phyloP scores from a whole-genome alignment of 1,140 invertebrate genomes.

The Diuraphis noxia region DNA sequence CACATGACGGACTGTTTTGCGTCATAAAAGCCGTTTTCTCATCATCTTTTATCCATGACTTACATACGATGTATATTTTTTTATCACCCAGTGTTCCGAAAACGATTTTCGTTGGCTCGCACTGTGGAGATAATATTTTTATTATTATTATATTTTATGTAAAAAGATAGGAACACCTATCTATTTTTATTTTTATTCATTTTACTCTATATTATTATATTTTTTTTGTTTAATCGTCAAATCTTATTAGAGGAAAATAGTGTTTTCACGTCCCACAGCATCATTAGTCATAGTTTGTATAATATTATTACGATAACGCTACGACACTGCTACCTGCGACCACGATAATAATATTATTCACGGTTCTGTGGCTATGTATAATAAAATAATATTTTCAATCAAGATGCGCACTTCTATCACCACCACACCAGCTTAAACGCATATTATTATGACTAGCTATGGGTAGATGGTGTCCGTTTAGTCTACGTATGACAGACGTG shows the following conservation, averaged over 20 bases:
- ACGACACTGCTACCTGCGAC: not conserved
- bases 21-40: not conserved
- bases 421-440: not conserved
- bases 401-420: not conserved
- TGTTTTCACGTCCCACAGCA: not conserved
- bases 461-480: not conserved
- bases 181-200: not conserved
- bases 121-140: not conserved
- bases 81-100: not conserved
- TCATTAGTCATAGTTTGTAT: not conserved
- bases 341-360: not conserved
- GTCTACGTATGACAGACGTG: not conserved
- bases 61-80: not conserved
- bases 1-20: not conserved
- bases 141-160: not conserved
- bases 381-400: not conserved
- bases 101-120: not conserved
- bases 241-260: not conserved
- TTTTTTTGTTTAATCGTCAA: not conserved
- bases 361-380: not conserved
- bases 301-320: not conserved
- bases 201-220: not conserved
- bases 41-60: not conserved
- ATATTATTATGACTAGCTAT: too few relatives aligned
- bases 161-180: too few relatives aligned